Evolutionary conservation across 2,888 invertebrate genomes (phyloP), one percentile per base, ranked within the genome.

Genomic region (Sialis lutaria): DNA sequence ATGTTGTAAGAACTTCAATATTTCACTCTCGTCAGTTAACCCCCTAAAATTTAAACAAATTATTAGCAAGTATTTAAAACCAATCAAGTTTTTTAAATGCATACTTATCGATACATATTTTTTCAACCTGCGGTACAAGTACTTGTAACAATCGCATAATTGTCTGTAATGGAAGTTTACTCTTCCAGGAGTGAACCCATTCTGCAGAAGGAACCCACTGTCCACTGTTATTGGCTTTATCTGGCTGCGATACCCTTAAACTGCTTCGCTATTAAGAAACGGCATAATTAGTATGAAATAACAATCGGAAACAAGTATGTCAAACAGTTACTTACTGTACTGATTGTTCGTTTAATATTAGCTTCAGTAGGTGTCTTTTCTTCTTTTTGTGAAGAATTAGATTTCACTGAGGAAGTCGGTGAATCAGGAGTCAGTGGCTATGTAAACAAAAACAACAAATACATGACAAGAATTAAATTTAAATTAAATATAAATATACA

Each of bases 81-180:
- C 2, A 35, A 35, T n/a, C 10, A 3, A n/a, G 10, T 35, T 9
- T 35, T 3, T 8, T 1, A 41, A 9, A 8, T 5, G 68, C 79
- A 70, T 60, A 91, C 91, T 93, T 95, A 67, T 96, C 98, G 59
- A 98, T 98, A 68, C 98, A 99, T 57, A 98, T 98, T 72, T 98
- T 99, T 70, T 99, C 98, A 22, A 98, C 98, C 70, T 99, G 98
- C 46, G 98, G 98, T 53, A 98, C 98, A 5, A 98, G 73, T 33
- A 99, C 97, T 70, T 99, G 98, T 54, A 98, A 69, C 60, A 98
- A 75, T 55, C 98, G 72, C 97, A 98, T 98, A 57, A 99, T 97
- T 47, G 98, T 99, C 73, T 98, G 98, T 55, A 98, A 70, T 6
- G 98, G 98, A 53, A 98, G 71, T 67, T 97, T 96, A 52, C 82